A percentile compares a stretch with the other conserved stretches of the same genome.
Evolutionary conservation across 2,113 vertebrate species (phyloP).

Genomic region (Podarcis raffonei): DNA sequence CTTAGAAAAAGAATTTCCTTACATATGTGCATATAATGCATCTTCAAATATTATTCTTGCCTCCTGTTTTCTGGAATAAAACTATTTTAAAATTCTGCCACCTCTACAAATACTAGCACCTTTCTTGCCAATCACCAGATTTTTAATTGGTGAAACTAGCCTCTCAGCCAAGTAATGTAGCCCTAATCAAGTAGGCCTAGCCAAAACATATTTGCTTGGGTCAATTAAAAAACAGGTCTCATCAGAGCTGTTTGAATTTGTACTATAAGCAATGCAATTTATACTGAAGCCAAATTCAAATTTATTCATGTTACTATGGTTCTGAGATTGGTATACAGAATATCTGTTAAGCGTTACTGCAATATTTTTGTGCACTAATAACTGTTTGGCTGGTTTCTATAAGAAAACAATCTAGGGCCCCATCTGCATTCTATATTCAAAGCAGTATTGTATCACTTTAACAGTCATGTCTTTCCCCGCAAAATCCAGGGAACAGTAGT

Average conservation of each 20-base stretch:
- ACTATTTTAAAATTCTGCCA: not conserved
- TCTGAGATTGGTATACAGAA: not conserved
- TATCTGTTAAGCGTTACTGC: not conserved
- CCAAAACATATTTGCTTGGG: not conserved
- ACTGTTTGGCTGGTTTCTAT: too few species aligned
- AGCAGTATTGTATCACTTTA: too few species aligned
- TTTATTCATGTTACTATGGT: not conserved
- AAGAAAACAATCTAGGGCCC: too few species aligned
- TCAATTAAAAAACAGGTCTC: not conserved
- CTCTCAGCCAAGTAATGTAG: not conserved
- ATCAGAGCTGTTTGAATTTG: not conserved
- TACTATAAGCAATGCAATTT: not conserved
- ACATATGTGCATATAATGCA: not conserved
- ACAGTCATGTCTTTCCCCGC: too few species aligned
- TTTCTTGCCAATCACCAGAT: too few species aligned
- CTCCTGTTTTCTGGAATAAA: not conserved
- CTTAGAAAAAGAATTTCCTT: not conserved
- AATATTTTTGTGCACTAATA: not conserved
- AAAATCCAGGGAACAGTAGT: too few species aligned
- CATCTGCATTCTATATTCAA: too few species aligned
- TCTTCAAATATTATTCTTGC: not conserved
- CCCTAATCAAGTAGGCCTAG: not conserved
- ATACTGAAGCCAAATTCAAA: not conserved
- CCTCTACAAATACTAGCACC: not conserved
- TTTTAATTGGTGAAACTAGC: not conserved